These are phyloP conservation scores for Meiosimyza platycephala DNA, from an alignment of 2,888 invertebrate species.

Conservation along the genomic window DNA sequence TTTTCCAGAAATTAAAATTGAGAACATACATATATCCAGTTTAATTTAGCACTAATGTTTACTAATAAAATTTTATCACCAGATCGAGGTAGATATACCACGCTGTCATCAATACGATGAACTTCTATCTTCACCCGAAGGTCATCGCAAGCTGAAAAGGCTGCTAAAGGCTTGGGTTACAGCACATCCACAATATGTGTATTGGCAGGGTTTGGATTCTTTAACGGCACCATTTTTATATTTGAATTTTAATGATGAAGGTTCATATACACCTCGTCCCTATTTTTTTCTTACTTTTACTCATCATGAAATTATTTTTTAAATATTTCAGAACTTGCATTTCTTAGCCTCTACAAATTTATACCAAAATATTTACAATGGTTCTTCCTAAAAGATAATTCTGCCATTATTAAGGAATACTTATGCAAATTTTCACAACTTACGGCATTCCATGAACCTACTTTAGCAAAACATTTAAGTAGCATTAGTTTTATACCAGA, in stretches of 20 bases:
- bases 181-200: constrained; percentile 94
- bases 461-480: constrained; percentile 88
- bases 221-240: constrained; percentile 97
- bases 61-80: constrained; percentile 46
- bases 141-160: constrained; percentile 91
- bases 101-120: constrained; percentile 99
- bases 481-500: constrained; percentile 96
- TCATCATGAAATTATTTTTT: neutral
- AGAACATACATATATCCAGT: too few species aligned
- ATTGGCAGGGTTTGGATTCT: constrained; percentile 99
- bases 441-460: constrained; percentile 95
- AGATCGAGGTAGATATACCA: constrained; percentile 99
- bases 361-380: constrained; percentile 96
- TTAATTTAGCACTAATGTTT: neutral
- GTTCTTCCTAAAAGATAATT: constrained; percentile 97
- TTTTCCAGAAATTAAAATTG: too few species aligned
- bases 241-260: constrained; percentile 96
- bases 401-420: constrained; percentile 96
- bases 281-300: neutral
- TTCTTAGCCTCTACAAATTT: constrained; percentile 93
- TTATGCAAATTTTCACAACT: constrained; percentile 96
- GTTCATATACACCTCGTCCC: constrained; percentile 66
- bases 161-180: constrained; percentile 97
- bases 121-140: constrained; percentile 91
- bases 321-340: constrained; percentile 84